Evolutionary conservation across 2,797 vertebrate species (phyloP).

Genomic region (Danio kyathit): DNA sequence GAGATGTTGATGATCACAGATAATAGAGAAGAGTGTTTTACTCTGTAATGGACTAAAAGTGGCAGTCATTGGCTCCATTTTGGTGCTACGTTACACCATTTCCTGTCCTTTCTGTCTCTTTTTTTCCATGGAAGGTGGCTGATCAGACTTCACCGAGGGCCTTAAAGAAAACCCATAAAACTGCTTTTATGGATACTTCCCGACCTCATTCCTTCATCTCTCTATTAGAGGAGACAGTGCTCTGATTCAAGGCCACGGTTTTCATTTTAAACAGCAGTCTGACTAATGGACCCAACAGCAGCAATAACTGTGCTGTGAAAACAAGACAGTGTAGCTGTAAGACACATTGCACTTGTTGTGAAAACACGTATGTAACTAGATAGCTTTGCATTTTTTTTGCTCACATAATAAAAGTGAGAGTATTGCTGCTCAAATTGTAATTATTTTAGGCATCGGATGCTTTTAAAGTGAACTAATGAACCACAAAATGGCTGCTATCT

Average conservation of each 20-base stretch:
- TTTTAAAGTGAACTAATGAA: slow-evolving; percentile 54
- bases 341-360: slow-evolving; percentile 33
- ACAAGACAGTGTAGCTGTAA: slow-evolving; percentile 53
- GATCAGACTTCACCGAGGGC: slow-evolving; percentile 74
- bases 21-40: slow-evolving; percentile 32
- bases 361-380: slow-evolving; percentile 32
- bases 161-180: slow-evolving; percentile 88
- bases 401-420: not conserved
- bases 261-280: slow-evolving; percentile 85
- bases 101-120: slow-evolving; percentile 85
- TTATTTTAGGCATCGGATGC: slow-evolving; percentile 44
- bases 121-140: slow-evolving; percentile 85
- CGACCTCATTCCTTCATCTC: slow-evolving; percentile 78
- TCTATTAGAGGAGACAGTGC: slow-evolving; percentile 90
- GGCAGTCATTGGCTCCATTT: slow-evolving; percentile 71
- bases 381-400: slow-evolving; percentile 5
- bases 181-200: slow-evolving; percentile 86
- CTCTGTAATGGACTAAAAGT: slow-evolving; percentile 7
- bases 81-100: slow-evolving; percentile 85
- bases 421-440: slow-evolving; percentile 1
- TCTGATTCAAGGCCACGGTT: slow-evolving; percentile 81
- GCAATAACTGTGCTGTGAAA: slow-evolving; percentile 47
- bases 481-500: slow-evolving; percentile 50
- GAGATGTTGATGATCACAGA: slow-evolving; percentile 2
- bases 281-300: slow-evolving; percentile 74